Conservation (phyloP, 2,113 vertebrate species). For the Hypomesus transpacificus region DNA sequence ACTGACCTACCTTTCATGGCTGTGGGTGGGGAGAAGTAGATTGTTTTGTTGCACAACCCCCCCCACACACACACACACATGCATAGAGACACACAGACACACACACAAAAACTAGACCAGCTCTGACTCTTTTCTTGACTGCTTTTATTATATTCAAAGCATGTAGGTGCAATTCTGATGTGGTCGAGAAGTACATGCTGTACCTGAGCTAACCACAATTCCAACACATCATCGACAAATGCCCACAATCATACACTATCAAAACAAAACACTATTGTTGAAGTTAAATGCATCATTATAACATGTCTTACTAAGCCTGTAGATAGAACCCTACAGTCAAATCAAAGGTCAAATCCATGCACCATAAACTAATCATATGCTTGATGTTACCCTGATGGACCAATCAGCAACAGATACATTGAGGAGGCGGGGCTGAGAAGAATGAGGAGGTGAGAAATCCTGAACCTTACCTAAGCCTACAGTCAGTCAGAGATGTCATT, state of each 20-base stretch:
- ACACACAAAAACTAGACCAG: no score
- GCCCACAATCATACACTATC: no score
- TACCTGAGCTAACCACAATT: no score
- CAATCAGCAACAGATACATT: slow-evolving; percentile 54
- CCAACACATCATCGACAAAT: no score
- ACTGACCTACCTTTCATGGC: slow-evolving; percentile 47
- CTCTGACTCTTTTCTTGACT: slow-evolving; percentile 39
- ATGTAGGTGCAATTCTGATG: neutral
- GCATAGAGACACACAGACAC: no score
- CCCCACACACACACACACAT: no score
- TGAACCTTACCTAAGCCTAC: slow-evolving; percentile 56
- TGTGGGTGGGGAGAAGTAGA: slow-evolving; percentile 26
- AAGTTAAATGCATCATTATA: no score
- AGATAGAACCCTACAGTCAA: neutral
- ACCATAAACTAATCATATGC: slow-evolving; percentile 14
- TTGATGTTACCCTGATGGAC: slow-evolving; percentile 36
- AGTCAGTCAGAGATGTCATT: slow-evolving; percentile 52
- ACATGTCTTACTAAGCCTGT: neutral
- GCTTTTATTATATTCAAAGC: slow-evolving; percentile 33
- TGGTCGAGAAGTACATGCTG: neutral
- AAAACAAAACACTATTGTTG: no score
- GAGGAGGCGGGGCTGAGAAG: slow-evolving; percentile 65
- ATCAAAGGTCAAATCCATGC: neutral
- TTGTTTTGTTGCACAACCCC: slow-evolving; percentile 5
- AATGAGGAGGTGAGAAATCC: slow-evolving; percentile 57